Conservation (phyloP, 2,113 vertebrate genomes). For the Chloroceryle aenea region DNA sequence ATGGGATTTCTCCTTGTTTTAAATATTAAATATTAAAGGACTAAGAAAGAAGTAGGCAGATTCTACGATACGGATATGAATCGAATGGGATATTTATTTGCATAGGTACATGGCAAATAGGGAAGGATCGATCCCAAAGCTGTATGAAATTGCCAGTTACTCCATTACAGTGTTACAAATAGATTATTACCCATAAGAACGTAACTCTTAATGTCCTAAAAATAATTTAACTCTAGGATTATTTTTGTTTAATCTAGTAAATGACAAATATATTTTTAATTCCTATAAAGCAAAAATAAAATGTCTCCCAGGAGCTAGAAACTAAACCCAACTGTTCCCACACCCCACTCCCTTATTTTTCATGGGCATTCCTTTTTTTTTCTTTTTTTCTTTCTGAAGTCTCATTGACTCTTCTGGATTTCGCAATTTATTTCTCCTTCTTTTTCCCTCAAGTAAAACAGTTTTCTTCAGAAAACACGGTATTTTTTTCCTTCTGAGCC, state of each 20-base stretch:
- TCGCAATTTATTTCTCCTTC: neutral
- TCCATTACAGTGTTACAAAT: conserved; percentile 36
- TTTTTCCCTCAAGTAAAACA: neutral
- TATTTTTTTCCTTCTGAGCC: neutral
- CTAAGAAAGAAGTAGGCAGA: conserved; percentile 30
- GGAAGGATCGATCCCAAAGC: neutral
- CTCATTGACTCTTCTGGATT: conserved; percentile 1
- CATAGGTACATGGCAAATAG: conserved; percentile 31
- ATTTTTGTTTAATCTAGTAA: conserved; percentile 49
- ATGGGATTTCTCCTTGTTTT: neutral
- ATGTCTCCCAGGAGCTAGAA: conserved; percentile 46
- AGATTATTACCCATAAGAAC: neutral
- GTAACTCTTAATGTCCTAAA: conserved; percentile 49
- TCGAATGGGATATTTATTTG: conserved; percentile 50
- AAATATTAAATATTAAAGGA: conserved; percentile 65
- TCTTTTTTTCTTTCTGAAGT: conserved; percentile 28
- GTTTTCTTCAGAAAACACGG: neutral
- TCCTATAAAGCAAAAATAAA: conserved; percentile 73
- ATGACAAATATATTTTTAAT: conserved; percentile 42
- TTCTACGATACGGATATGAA: neutral
- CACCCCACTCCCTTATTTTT: neutral
- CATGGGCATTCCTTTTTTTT: neutral
- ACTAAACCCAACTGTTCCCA: conserved; percentile 17
- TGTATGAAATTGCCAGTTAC: conserved; percentile 32
- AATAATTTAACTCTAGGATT: conserved; percentile 34